These are phyloP conservation scores for Phalacrocorax carbo DNA, from an alignment of 2,113 vertebrate genomes.

Conservation along the genomic window DNA sequence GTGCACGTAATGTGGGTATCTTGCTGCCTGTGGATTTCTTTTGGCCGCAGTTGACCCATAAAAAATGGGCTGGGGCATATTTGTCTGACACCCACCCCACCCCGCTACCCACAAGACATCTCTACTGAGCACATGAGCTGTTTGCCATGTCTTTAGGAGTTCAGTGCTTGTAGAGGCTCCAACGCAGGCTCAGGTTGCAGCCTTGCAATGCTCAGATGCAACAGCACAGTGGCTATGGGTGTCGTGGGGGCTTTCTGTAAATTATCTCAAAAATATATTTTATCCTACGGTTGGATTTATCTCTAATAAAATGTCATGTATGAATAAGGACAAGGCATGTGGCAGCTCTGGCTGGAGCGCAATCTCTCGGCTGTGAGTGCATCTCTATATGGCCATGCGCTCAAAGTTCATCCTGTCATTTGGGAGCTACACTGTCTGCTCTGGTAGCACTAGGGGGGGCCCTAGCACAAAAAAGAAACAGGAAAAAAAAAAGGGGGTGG, in stretches of 20 bases:
- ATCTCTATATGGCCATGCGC: rapidly evolving
- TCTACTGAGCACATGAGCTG: neutral
- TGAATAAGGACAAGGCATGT: neutral
- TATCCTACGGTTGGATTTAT: neutral
- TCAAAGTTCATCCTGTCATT: neutral
- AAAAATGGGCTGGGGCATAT: neutral
- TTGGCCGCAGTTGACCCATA: neutral
- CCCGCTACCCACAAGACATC: no score
- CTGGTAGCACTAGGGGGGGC: conserved; percentile 53
- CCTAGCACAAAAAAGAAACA: conserved; percentile 5
- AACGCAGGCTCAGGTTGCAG: neutral
- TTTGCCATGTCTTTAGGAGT: neutral
- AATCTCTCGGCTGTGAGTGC: neutral
- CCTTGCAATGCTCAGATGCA: neutral
- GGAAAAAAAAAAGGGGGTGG: neutral
- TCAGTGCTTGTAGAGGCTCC: neutral
- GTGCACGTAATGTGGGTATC: rapidly evolving
- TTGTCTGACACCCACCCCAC: neutral
- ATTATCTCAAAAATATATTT: neutral
- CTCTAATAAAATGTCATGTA: neutral
- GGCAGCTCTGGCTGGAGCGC: neutral
- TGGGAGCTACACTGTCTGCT: neutral
- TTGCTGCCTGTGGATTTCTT: neutral
- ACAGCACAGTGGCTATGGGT: neutral
- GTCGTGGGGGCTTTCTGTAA: neutral